phyloP scores from a whole-genome alignment of 2,888 invertebrate species.

The Lepidochitona cinerea region DNA sequence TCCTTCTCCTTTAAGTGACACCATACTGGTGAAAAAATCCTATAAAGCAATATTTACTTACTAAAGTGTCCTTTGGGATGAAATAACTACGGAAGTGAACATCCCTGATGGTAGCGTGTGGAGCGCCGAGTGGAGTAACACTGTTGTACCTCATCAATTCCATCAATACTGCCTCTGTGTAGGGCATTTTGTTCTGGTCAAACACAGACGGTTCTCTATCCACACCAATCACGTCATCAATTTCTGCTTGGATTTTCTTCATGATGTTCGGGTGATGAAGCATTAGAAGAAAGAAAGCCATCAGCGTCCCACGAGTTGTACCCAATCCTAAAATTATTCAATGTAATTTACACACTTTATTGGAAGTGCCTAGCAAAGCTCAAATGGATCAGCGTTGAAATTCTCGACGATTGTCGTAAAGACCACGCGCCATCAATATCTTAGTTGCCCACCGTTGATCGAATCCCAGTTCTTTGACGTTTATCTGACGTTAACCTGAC shows the following conservation, averaged over 20 bases:
- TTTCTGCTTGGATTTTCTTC: conserved; percentile 6
- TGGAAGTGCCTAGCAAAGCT: too few species aligned
- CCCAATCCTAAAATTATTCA: background rate
- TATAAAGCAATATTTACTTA: background rate
- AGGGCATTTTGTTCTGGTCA: conserved; percentile 16
- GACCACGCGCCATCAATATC: too few species aligned
- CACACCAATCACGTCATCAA: conserved; percentile 59
- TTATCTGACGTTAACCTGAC: too few species aligned
- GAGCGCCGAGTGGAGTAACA: conserved; percentile 32
- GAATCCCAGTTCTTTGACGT: too few species aligned
- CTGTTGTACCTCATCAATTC: conserved; percentile 34
- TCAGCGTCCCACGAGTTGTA: background rate
- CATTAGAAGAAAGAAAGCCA: background rate
- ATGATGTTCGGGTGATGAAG: background rate
- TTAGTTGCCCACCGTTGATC: too few species aligned
- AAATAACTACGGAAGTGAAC: background rate
- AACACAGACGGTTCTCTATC: conserved; percentile 14
- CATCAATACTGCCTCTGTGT: conserved; percentile 39
- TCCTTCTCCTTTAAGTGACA: too few species aligned
- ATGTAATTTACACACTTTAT: too few species aligned
- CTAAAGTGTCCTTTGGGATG: background rate
- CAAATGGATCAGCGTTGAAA: too few species aligned
- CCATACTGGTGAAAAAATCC: too few species aligned
- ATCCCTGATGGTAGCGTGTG: background rate
- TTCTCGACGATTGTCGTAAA: too few species aligned